These are phyloP conservation scores for Fulica atra DNA, from an alignment of 2,113 vertebrate genomes.

Conservation along the genomic window DNA sequence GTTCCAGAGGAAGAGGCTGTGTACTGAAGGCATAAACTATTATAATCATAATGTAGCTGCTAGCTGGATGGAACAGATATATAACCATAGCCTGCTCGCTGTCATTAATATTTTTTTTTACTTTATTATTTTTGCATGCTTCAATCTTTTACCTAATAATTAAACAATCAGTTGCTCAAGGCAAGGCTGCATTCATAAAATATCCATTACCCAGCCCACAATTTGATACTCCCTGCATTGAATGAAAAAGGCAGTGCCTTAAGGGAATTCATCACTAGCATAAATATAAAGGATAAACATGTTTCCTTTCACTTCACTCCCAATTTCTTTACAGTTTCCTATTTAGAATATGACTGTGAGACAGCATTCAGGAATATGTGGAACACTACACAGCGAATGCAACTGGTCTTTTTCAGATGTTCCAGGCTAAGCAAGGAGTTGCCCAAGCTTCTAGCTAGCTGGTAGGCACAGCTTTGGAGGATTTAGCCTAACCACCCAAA, in stretches of 20 bases:
- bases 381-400: background rate
- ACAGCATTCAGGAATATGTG: background rate
- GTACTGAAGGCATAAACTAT: background rate
- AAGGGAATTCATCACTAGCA: background rate
- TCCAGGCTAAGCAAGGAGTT: background rate
- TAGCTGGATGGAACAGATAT: background rate
- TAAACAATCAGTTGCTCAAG: background rate
- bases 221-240: background rate
- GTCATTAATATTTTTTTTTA: background rate
- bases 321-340: background rate
- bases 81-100: background rate
- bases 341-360: background rate
- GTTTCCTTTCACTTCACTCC: slow-evolving; percentile 17
- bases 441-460: background rate
- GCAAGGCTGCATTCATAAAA: slow-evolving; percentile 16
- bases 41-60: background rate
- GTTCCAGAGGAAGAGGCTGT: background rate
- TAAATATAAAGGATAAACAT: slow-evolving; percentile 12
- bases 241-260: background rate
- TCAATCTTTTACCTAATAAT: background rate
- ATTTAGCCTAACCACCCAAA: slow-evolving; percentile 27
- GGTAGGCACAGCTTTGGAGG: background rate
- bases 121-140: background rate
- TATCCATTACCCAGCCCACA: background rate
- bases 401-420: background rate